A percentile compares a stretch with the other conserved stretches of the same genome.
phyloP scores from a whole-genome alignment of 2,113 vertebrate species.

The Bubo blakistoni region DNA sequence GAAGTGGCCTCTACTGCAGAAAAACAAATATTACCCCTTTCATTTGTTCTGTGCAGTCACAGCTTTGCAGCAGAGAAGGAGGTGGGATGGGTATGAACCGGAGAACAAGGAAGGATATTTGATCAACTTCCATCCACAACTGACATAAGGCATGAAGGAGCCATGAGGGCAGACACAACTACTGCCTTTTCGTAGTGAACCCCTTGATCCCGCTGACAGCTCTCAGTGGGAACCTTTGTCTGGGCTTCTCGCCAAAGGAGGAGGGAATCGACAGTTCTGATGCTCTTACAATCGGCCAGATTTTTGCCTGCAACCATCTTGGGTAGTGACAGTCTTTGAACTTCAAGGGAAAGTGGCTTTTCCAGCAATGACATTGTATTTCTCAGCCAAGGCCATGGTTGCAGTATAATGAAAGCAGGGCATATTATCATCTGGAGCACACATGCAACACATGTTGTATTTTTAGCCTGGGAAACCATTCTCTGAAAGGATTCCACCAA shows the following conservation, averaged over 20 bases:
- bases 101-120: slow-evolving; percentile 15
- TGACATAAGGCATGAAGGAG: slow-evolving; percentile 45
- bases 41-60: neutral
- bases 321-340: slow-evolving; percentile 61
- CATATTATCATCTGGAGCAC: slow-evolving; percentile 40
- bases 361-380: slow-evolving; percentile 60
- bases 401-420: slow-evolving; percentile 40
- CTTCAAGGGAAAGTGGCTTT: slow-evolving; percentile 63
- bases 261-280: slow-evolving; percentile 56
- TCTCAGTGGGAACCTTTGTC: slow-evolving; percentile 64
- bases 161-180: slow-evolving; percentile 45
- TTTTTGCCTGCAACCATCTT: slow-evolving; percentile 63
- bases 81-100: neutral
- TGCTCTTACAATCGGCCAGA: slow-evolving; percentile 58
- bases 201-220: slow-evolving; percentile 62
- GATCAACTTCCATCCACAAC: slow-evolving; percentile 38
- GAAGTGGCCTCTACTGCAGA: neutral
- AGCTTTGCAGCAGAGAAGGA: neutral
- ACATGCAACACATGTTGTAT: slow-evolving; percentile 36
- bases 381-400: slow-evolving; percentile 50
- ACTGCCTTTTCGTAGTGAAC: slow-evolving; percentile 43
- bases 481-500: slow-evolving; percentile 51
- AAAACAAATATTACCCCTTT: neutral
- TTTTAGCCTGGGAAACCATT: slow-evolving; percentile 56
- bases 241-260: slow-evolving; percentile 56